These are phyloP conservation scores for Rhogogaster chlorosoma DNA, from an alignment of 2,888 invertebrate genomes.

Conservation along the genomic window DNA sequence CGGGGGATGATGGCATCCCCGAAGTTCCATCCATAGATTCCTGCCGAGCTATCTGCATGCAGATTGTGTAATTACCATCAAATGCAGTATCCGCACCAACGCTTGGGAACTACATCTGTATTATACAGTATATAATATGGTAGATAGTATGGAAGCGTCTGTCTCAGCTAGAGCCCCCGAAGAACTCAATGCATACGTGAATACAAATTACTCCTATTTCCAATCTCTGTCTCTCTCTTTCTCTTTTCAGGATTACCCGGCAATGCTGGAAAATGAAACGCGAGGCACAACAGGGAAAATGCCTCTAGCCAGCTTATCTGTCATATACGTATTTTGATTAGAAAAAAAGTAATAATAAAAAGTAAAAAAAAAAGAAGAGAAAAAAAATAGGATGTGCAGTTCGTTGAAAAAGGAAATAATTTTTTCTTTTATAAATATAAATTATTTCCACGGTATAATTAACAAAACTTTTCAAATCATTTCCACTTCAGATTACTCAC, in stretches of 20 bases:
- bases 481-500: not conserved
- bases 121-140: constrained; percentile 18
- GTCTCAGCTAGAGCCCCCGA: constrained; percentile 7
- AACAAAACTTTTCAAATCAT: not conserved
- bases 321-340: constrained; percentile 14
- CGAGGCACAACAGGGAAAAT: not conserved
- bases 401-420: not conserved
- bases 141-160: not conserved
- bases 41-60: constrained; percentile 28
- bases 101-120: constrained; percentile 12
- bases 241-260: constrained; percentile 10
- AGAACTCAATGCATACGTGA: constrained; percentile 27
- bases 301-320: constrained; percentile 24
- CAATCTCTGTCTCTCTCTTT: not conserved
- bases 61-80: constrained; percentile 36
- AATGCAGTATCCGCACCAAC: constrained; percentile 34
- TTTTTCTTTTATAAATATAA: not conserved
- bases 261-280: constrained; percentile 17
- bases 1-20: constrained; percentile 11
- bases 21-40: constrained; percentile 35
- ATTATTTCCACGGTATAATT: not conserved
- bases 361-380: no score
- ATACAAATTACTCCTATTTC: constrained; percentile 32
- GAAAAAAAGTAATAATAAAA: not conserved
- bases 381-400: not conserved